A percentile compares a stretch with the other conserved stretches of the same genome.
Evolutionary conservation across 2,888 invertebrate species (phyloP).

Genomic region (Meta bourneti): DNA sequence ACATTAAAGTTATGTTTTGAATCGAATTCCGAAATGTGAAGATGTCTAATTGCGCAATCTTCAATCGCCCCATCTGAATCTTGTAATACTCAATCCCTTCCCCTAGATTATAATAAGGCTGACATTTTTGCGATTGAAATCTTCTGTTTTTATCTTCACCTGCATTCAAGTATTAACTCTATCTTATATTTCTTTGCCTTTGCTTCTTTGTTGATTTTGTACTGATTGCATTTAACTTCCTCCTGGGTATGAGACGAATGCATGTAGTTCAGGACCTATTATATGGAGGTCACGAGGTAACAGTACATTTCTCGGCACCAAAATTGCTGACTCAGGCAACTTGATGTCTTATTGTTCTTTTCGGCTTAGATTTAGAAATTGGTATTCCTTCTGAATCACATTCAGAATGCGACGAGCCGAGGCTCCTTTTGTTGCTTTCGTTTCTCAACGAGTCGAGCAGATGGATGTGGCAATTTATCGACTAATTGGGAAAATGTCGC

Average conservation of each 20-base stretch:
- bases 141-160: neutral
- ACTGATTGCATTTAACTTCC: conserved; percentile 24
- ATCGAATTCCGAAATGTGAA: no score
- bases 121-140: neutral
- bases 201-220: conserved; percentile 25
- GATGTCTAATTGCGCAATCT: neutral
- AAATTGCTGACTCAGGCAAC: conserved; percentile 71
- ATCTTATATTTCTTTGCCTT: neutral
- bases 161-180: neutral
- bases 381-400: conserved; percentile 57
- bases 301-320: conserved; percentile 36
- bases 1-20: no score
- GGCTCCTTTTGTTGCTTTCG: conserved; percentile 41
- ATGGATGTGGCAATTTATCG: conserved; percentile 17
- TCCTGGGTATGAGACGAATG: conserved; percentile 21
- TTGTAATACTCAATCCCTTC: neutral
- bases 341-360: conserved; percentile 71
- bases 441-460: conserved; percentile 41
- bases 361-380: conserved; percentile 55
- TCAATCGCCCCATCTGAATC: neutral
- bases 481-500: conserved; percentile 28
- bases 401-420: conserved; percentile 16
- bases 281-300: conserved; percentile 72
- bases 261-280: conserved; percentile 43
- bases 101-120: neutral